These are phyloP conservation scores for Erebia palarica DNA, from an alignment of 2,888 invertebrate genomes.

Conservation along the genomic window DNA sequence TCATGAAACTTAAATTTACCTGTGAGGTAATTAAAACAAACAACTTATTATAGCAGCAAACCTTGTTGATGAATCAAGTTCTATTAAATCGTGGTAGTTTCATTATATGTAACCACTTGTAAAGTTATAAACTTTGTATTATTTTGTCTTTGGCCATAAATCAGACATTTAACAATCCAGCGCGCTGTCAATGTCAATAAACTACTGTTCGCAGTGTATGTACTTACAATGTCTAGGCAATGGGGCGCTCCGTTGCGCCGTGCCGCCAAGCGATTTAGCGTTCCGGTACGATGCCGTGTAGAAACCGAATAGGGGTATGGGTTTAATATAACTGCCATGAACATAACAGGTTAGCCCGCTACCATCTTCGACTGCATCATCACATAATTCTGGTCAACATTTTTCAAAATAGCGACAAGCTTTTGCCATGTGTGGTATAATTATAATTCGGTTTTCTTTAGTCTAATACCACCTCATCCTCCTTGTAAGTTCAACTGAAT, in stretches of 20 bases:
- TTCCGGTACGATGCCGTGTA: no score
- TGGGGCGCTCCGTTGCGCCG: no score
- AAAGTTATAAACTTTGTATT: constrained; percentile 50
- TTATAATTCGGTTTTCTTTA: background rate
- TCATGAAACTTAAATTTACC: background rate
- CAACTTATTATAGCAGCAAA: background rate
- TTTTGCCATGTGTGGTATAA: background rate
- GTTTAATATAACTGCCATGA: no score
- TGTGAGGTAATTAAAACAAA: background rate
- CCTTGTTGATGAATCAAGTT: background rate
- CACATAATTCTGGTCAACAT: no score
- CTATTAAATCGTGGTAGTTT: constrained; percentile 36
- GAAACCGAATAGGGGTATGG: no score
- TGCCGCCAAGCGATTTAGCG: no score
- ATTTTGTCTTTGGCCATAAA: constrained; percentile 60
- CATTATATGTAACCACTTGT: constrained; percentile 49
- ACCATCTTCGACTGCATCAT: no score
- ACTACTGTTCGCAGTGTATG: constrained; percentile 55
- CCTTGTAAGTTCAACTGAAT: constrained; percentile 5
- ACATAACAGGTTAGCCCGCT: no score
- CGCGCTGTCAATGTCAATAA: constrained; percentile 64
- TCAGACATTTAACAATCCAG: constrained; percentile 66
- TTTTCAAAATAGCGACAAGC: no score
- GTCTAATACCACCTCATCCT: constrained; percentile 8
- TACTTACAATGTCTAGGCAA: constrained; percentile 41